Evolutionary conservation across 1,140 invertebrate genomes (phyloP).

Genomic region (Bombyx mori): ASM3026992v2 NC_085130.1:16950501-16951000

Average conservation of each 20-base stretch:
- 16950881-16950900: too few species aligned
- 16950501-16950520: slow-evolving; percentile 18
- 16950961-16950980: too few species aligned
- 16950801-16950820: too few species aligned
- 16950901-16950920: too few species aligned
- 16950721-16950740: slow-evolving; percentile 36
- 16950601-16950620: slow-evolving; percentile 62
- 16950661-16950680: slow-evolving; percentile 71
- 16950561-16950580: slow-evolving; percentile 51
- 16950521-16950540: slow-evolving; percentile 37
- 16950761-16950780: slow-evolving; percentile 44
- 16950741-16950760: slow-evolving; percentile 33
- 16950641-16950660: slow-evolving; percentile 68
- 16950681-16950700: slow-evolving; percentile 50
- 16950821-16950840: too few species aligned
- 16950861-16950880: too few species aligned
- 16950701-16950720: slow-evolving; percentile 42
- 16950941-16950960: too few species aligned
- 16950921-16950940: too few species aligned
- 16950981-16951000: too few species aligned
- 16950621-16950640: slow-evolving; percentile 74
- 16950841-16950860: too few species aligned
- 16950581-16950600: slow-evolving; percentile 27
- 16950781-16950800: neutral
- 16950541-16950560: slow-evolving; percentile 56